phyloP scores from a whole-genome alignment of 2,113 vertebrate genomes.

The Bufo bufo region DNA sequence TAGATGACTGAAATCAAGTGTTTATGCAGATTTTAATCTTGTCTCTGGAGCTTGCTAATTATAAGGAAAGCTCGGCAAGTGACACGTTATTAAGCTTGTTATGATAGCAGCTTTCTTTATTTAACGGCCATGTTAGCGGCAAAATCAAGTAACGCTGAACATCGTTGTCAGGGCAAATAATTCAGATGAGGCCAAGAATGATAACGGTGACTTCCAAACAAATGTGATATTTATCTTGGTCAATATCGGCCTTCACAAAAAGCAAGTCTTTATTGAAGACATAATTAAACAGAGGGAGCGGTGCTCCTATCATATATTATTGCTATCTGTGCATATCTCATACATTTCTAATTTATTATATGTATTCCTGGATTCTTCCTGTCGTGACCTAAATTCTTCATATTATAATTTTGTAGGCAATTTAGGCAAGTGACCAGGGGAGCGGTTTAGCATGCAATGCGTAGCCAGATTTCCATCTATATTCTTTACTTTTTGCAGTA shows the following conservation, averaged over 20 bases:
- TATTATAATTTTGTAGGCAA: no score
- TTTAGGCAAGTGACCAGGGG: no score
- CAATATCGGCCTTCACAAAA: background rate
- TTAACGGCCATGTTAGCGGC: slow-evolving; percentile 29
- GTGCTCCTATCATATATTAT: background rate
- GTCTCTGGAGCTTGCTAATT: slow-evolving; percentile 48
- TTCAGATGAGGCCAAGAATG: background rate
- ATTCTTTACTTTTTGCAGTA: no score
- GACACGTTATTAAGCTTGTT: slow-evolving; percentile 53
- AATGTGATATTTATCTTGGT: background rate
- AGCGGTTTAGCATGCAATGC: no score
- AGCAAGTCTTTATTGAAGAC: background rate
- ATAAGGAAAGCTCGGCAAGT: slow-evolving; percentile 33
- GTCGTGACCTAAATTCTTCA: no score
- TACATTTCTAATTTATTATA: background rate
- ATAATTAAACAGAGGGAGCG: background rate
- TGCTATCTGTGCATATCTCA: background rate
- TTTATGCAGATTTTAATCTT: slow-evolving; percentile 53
- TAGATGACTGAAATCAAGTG: slow-evolving; percentile 44
- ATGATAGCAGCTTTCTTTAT: slow-evolving; percentile 51
- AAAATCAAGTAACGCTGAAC: slow-evolving; percentile 2
- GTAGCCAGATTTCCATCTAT: no score
- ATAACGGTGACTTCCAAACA: background rate
- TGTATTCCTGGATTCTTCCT: no score
- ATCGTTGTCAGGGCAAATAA: background rate